These are phyloP conservation scores for Hybos culiciformis DNA, from an alignment of 2,888 invertebrate species.

Conservation along the genomic window DNA sequence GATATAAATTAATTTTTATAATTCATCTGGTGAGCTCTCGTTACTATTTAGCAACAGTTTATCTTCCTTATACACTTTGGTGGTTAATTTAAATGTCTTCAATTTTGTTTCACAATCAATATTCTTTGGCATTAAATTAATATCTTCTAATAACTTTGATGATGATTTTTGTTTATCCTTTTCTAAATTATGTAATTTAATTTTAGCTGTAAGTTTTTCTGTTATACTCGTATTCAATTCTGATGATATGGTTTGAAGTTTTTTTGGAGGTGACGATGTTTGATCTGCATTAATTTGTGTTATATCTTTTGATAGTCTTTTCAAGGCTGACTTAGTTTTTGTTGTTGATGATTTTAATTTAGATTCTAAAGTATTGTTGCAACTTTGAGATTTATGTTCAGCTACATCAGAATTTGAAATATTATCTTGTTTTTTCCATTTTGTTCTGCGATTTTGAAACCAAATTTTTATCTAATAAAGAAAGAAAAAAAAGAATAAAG, in stretches of 20 bases:
- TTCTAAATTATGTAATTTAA: neutral
- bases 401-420: slow-evolving; percentile 78
- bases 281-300: neutral
- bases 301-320: neutral
- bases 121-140: neutral
- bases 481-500: neutral
- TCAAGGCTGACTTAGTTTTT: neutral
- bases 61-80: no score
- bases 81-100: neutral
- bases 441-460: slow-evolving; percentile 36
- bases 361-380: neutral
- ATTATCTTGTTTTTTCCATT: slow-evolving; percentile 84
- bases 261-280: neutral
- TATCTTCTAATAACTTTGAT: neutral
- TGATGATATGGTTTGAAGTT: neutral
- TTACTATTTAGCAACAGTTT: no score
- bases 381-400: slow-evolving; percentile 46
- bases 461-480: slow-evolving; percentile 32
- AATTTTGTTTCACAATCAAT: slow-evolving; percentile 1
- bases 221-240: neutral
- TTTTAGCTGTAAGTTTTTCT: neutral
- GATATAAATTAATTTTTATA: no score
- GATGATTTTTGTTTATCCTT: neutral
- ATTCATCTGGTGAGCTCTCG: no score
- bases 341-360: neutral